These are phyloP conservation scores for Catharus ustulatus DNA, from an alignment of 2,797 vertebrate genomes.

Conservation along the genomic window DNA sequence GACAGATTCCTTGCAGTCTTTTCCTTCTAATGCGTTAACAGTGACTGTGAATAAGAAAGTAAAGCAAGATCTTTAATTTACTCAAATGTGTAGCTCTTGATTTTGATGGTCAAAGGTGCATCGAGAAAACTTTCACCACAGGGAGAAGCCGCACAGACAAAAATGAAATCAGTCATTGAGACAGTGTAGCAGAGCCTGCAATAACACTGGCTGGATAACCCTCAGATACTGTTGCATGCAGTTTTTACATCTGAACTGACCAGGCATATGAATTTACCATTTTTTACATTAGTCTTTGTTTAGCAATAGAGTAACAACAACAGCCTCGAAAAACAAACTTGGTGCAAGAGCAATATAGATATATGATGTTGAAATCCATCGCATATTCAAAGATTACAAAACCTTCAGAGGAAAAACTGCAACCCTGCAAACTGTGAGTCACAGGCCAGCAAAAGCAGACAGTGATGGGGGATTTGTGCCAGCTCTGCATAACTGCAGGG, in stretches of 20 bases:
- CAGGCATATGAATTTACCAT: background rate
- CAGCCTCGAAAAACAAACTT: background rate
- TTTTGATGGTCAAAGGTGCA: background rate
- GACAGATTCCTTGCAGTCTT: conserved; percentile 81
- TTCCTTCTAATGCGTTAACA: conserved; percentile 83
- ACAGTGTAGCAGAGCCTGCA: background rate
- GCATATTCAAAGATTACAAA: background rate
- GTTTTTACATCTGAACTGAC: background rate
- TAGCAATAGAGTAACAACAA: background rate
- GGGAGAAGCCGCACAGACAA: background rate
- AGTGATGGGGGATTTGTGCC: background rate
- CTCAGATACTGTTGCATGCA: background rate
- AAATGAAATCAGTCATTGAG: background rate
- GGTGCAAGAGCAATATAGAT: background rate
- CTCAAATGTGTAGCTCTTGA: background rate
- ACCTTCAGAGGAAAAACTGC: background rate
- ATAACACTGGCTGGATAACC: background rate
- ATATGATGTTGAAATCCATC: background rate
- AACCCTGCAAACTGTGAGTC: background rate
- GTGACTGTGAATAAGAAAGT: conserved; percentile 75
- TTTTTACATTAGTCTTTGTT: background rate
- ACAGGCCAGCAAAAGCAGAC: background rate
- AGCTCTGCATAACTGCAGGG: background rate
- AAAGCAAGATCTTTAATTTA: background rate
- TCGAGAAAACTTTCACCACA: background rate